Conservation (phyloP, 2,888 invertebrate genomes). For the Colostygia pectinataria region DNA sequence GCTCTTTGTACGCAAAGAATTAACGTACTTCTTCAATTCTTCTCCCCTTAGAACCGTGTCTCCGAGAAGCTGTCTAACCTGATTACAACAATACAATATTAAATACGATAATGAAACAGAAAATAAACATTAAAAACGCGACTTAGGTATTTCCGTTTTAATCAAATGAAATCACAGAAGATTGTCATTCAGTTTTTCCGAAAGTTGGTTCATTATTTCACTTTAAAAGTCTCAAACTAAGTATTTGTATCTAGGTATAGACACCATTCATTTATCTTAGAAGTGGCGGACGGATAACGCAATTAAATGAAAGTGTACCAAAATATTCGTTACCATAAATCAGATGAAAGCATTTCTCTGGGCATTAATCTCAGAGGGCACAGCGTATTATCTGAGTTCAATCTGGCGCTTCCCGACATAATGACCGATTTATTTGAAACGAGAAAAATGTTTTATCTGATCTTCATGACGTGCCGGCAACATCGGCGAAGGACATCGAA, state of each 20-base stretch:
- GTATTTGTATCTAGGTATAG: too few species aligned
- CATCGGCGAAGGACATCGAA: constrained; percentile 31
- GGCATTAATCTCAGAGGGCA: constrained; percentile 48
- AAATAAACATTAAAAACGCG: constrained; percentile 15
- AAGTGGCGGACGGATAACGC: constrained; percentile 18
- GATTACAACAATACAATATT: not conserved
- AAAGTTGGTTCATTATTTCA: constrained; percentile 6
- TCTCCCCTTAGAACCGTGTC: constrained; percentile 90
- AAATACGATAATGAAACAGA: constrained; percentile 23
- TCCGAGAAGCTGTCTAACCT: constrained; percentile 81
- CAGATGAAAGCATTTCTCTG: constrained; percentile 43
- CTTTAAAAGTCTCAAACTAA: constrained; percentile 18
- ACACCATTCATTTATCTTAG: constrained; percentile 26
- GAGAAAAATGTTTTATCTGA: constrained; percentile 61
- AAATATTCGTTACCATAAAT: constrained; percentile 40
- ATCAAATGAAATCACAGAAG: constrained; percentile 9
- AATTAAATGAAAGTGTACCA: constrained; percentile 25
- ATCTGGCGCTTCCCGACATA: constrained; percentile 53
- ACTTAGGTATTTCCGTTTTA: constrained; percentile 9
- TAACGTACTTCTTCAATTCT: constrained; percentile 93
- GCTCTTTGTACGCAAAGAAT: constrained; percentile 90
- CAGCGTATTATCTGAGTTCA: constrained; percentile 50
- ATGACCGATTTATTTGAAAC: constrained; percentile 65
- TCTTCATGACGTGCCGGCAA: constrained; percentile 39
- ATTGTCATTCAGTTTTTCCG: not conserved